phyloP scores from a whole-genome alignment of 2,888 invertebrate genomes.

The Xanthia icteritia region DNA sequence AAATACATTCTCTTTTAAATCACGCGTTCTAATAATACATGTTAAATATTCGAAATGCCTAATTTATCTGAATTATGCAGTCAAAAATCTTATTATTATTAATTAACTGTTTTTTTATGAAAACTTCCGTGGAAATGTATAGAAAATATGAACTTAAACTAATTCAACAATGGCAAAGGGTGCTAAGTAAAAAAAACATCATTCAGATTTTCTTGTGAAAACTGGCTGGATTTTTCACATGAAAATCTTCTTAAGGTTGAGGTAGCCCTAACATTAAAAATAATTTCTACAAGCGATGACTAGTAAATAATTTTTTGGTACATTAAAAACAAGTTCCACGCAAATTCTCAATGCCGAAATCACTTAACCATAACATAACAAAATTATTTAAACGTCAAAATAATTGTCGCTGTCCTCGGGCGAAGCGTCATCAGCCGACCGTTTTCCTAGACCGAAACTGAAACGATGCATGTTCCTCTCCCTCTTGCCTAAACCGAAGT shows the following conservation, averaged over 20 bases:
- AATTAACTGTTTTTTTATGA: slow-evolving; percentile 63
- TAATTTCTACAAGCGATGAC: slow-evolving; percentile 15
- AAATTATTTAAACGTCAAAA: slow-evolving; percentile 78
- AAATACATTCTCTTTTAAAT: slow-evolving; percentile 66
- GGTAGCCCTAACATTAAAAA: slow-evolving; percentile 9
- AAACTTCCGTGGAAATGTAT: slow-evolving; percentile 65
- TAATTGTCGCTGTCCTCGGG: slow-evolving; percentile 80
- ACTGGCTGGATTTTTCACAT: slow-evolving; percentile 84
- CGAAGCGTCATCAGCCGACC: slow-evolving; percentile 78
- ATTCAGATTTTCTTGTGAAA: slow-evolving; percentile 78
- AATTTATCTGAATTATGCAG: slow-evolving; percentile 73
- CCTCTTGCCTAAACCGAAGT: slow-evolving; percentile 90
- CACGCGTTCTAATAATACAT: slow-evolving; percentile 54
- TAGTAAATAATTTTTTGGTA: slow-evolving; percentile 64
- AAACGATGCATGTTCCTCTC: slow-evolving; percentile 88
- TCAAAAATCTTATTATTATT: slow-evolving; percentile 73
- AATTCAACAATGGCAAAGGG: neutral
- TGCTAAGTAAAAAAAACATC: neutral
- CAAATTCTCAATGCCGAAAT: slow-evolving; percentile 67
- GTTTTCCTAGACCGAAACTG: slow-evolving; percentile 90
- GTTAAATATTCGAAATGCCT: slow-evolving; percentile 58
- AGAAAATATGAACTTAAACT: neutral
- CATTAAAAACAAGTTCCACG: slow-evolving; percentile 63
- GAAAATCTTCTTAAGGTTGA: slow-evolving; percentile 66
- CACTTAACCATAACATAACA: slow-evolving; percentile 59